Evolutionary conservation across 2,888 invertebrate species (phyloP), one percentile per base, ranked within the genome.

Genomic region (Tachina fera): DNA sequence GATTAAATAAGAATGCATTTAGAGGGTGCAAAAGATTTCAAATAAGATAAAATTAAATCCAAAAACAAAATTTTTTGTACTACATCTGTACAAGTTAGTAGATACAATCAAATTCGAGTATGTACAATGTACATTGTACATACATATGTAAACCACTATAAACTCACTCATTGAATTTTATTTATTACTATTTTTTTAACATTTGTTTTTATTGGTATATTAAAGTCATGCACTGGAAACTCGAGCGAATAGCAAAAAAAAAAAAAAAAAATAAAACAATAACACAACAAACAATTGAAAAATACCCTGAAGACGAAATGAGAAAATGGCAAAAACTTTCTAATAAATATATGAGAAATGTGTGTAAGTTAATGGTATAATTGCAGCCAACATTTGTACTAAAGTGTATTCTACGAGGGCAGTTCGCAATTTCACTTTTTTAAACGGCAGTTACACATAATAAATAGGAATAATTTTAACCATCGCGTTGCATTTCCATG

Each of bases 151-250:
- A 4, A 3, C 0, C 31, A 31, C 31, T 80, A 70, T 13, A 75
- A 84, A 75, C 22, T 84, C 78, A 68, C 19, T 70, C 76, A 74
- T 53, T 68, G 43, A 65, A 19, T 65, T 43, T 72, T 70, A 41
- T 83, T 43, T 74, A 53, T 71, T 63, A 39, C 77, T 53, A 13
- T 74, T 71, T 47, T 19, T 74, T 47, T 63, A 76, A 71, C 45
- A 65, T 45, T 81, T 76, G 16, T n/a, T 80, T 47, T 74, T 58
- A 39, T 76, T 72, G 22, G 67, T 81, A 61, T 68, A 58, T 83
- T 51, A 39, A 79, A 87, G 88, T 89, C 91, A 91, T 91, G 91
- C 91, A 91, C 91, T 91, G 90, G 89, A 91, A 91, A 91, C 88
- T 91, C 89, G 89, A 88, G 85, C 88, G 88, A 90, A 91, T 90